Conservation (phyloP, 2,113 vertebrate genomes). For the Acrocephalus arundinaceus region DNA sequence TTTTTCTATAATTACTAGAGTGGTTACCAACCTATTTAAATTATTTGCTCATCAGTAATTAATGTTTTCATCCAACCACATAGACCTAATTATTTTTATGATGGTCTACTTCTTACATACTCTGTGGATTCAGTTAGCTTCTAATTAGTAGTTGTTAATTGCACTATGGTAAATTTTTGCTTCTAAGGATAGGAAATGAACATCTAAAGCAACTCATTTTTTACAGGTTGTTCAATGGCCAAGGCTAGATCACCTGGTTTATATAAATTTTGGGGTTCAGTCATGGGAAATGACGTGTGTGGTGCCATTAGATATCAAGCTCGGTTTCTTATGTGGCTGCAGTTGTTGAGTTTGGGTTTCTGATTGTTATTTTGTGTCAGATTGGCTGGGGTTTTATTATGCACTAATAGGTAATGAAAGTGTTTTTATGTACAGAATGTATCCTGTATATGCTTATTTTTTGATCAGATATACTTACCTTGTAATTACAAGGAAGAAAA, state of each 20-base stretch:
- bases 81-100: not conserved
- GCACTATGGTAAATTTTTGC: not conserved
- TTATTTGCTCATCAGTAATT: not conserved
- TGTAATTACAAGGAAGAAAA: not conserved
- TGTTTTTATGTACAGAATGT: not conserved
- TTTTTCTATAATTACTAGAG: not conserved
- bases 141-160: not conserved
- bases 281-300: not conserved
- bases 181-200: not conserved
- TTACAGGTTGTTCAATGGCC: not conserved
- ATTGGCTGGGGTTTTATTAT: not conserved
- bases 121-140: not conserved
- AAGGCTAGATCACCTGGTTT: not conserved
- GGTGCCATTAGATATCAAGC: not conserved
- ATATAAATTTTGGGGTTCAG: not conserved
- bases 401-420: not conserved
- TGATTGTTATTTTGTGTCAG: not conserved
- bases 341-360: not conserved
- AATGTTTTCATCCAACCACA: not conserved
- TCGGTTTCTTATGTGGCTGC: fast-evolving
- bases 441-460: not conserved
- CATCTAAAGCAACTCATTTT: not conserved
- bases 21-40: not conserved
- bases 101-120: not conserved
- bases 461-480: not conserved